Base-by-base conservation (phyloP, 1,140 invertebrate species). In the Bicyclus anynana region DNA sequence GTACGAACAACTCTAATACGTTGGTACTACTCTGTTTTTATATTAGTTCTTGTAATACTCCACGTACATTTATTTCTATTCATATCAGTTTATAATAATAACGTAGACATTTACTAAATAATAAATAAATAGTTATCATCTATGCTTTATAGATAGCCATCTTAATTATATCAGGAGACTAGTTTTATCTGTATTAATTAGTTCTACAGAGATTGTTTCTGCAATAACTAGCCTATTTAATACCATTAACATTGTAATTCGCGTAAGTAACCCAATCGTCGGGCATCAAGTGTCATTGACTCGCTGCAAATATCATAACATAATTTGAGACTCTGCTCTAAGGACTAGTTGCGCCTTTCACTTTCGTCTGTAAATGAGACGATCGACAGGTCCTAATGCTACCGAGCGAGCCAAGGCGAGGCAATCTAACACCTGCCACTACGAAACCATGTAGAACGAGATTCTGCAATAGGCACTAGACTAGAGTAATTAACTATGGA, bases 351-450 rank as follows among this genome's bases (percentile, higher is more conserved):
- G 51, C 14, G 40, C 69, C 69, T 67, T 74, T 75, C 71, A 70
- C 69, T 78, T 69, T 78, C 63, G 62, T 65, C 58, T 59, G 40
- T 63, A 57, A 70, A 63, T 57, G 59, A 56, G 54, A 68, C 58
- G 57, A 71, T 67, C 53, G 49, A 66, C 53, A 63, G 53, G 59
- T 71, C 66, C 61, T 59, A 66, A 61, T 67, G 62, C 54, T 59
- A 63, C 61, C 27, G 26, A 69, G 53, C 37, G 51, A 53, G 54
- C 67, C 66, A 78, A 78, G 71, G 67, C 40, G 33, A 61, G 33
- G 50, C 53, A 67, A 69, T 63, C 52, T 56, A 59, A 44, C 63
- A 65, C 59, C 59, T 69, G 65, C 53, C 46, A 53, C 29, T 47
- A 20, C 13, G 53, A 54, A 53, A 50, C 10, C 47, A 51, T 27